These are phyloP conservation scores for Pteronotus mesoamericanus DNA, from an alignment of 2,797 vertebrate genomes.

Conservation along the genomic window DNA sequence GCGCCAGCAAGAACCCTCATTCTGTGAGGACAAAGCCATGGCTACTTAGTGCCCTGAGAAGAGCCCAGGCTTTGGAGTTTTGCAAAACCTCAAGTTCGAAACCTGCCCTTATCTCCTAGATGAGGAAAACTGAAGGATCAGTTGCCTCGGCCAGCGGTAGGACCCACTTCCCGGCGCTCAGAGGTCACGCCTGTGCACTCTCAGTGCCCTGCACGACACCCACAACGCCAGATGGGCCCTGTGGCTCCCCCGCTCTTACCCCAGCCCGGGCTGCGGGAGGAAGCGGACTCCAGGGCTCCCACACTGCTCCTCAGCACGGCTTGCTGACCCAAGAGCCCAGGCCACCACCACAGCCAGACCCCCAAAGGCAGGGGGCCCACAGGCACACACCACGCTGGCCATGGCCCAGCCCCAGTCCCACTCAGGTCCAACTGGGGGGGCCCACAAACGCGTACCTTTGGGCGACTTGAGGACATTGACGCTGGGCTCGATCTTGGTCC, in stretches of 20 bases:
- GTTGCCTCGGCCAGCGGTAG: not conserved
- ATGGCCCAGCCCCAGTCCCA: not conserved
- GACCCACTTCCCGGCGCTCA: not conserved
- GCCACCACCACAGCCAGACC: not conserved
- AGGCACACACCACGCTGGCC: not conserved
- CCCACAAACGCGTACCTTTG: conserved; percentile 85
- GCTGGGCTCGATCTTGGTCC: conserved; percentile 97
- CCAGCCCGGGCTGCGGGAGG: not conserved
- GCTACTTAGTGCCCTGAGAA: not conserved
- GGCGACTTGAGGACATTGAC: conserved; percentile 96
- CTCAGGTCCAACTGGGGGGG: accelerated
- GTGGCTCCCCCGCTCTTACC: not conserved
- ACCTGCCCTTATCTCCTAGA: not conserved
- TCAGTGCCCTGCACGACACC: accelerated
- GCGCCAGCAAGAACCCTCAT: not conserved
- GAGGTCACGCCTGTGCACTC: accelerated
- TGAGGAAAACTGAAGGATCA: not conserved
- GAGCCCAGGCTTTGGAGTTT: not conserved
- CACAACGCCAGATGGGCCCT: too few relatives aligned
- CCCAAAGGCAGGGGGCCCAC: not conserved
- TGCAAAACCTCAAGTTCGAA: not conserved
- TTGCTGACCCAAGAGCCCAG: not conserved
- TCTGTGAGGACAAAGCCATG: not conserved
- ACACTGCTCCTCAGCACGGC: accelerated
- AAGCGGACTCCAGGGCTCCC: not conserved